Evolutionary conservation across 2,113 vertebrate genomes (phyloP), one percentile per base, ranked within the genome.

Genomic region (Boulengerochromis microlepis): DNA sequence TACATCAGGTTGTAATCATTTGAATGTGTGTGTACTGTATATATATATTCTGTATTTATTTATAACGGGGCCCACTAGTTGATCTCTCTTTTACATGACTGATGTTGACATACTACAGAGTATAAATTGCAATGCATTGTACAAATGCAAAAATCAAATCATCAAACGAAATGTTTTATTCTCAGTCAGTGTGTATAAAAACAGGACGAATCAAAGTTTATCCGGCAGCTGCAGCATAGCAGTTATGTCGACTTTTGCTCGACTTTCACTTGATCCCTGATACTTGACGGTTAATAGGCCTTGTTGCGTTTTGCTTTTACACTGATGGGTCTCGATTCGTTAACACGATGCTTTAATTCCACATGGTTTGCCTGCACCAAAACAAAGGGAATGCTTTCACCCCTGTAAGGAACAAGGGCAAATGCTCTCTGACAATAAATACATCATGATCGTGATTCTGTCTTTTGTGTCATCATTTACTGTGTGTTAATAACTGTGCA

Each of bases 11-110:
- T 89, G 56, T 85, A 90, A 89, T 90, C 84, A 86, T 74, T 91
- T 91, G 78, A 86, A 7, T 29, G 31, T 87, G 87, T 88, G 86
- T 84, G 64, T 90, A 45, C 89, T 94, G 89, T 93, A 84, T 40
- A 89, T 93, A 90, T 93, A 85, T 69, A 69, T 86, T 85, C 76
- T 92, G 88, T 96, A 94, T 95, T 96, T 96, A 96, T 96, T 94
- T 84, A 66, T 86, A 19, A 12, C 31, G 42, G 11, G 53, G 42
- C 56, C 74, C 42, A 12, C 5, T 82, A 26, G 69, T n/a, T 90
- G 40, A 89, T 93, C 45, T 87, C 64, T 4, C 6, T 91, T 92
- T 81, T 87, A 93, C 57, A 57, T 87, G 86, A 93, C 86, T 89
- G 84, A 86, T 47, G 57, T 88, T 93, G 64, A 83, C 78, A 86